Evolutionary conservation across 2,888 invertebrate species (phyloP), one percentile per base, ranked within the genome.

Genomic region (Drosophila birchii): DNA sequence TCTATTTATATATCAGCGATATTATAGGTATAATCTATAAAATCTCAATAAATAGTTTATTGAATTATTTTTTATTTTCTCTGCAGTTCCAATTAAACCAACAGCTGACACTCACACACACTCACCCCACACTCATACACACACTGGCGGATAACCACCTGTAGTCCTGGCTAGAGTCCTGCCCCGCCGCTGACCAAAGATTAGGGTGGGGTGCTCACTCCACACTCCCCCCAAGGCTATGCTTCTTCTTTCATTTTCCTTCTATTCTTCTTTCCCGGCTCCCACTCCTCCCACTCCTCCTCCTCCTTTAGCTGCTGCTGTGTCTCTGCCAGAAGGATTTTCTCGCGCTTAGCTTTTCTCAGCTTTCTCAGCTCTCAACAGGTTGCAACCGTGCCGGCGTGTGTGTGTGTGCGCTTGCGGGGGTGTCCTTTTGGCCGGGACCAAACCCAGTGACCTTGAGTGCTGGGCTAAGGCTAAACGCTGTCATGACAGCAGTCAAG

Each of bases 401-500:
- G 36, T 44, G 58, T 41, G 53, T 57, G 51, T 32, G 44, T 54
- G 63, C 41, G 44, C 53, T 41, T 43, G 61, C 49, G 43, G 16
- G 51, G 49, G 23, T 60, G 49, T 47, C 69, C 34, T 57, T 60
- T 75, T 58, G 45, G 45, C 57, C 66, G 75, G 60, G 44, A 60
- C 73, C 29, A n/a, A n/a, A 20, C 57, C 38, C 45, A 54, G 51
- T 84, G 83, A 84, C 83, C 83, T 88, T 84, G 87, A 77, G 80
- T 67, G 62, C 60, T 62, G 51, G 71, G 58, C 68, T 67, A 69
- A 67, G 66, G 71, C 74, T 72, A 74, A 71, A 78, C 69, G 88
- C 71, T 88, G 75, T 58, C 86, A 86, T 80, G 78, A 69, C 83
- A 84, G 79, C 81, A 86, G 78, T 68, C 79, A 68, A 70, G 54